Evolutionary conservation across 2,888 invertebrate genomes (phyloP).

Genomic region (Agrilus mali): DNA sequence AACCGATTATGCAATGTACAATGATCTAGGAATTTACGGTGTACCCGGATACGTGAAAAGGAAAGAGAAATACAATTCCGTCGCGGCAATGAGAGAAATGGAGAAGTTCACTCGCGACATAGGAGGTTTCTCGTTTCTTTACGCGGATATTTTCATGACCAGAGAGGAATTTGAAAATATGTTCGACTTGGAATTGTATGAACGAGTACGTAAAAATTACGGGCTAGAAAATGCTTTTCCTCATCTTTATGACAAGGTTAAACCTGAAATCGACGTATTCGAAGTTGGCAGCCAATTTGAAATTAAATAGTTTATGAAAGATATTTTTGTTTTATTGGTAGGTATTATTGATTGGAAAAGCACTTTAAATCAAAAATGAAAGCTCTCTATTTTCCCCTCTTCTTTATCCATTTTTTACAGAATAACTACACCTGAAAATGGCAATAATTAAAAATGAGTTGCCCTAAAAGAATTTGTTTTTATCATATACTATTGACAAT

Average conservation of each 20-base stretch:
- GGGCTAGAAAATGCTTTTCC: slow-evolving; percentile 48
- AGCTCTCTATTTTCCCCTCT: too few relatives aligned
- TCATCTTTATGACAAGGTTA: slow-evolving; percentile 53
- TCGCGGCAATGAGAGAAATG: slow-evolving; percentile 53
- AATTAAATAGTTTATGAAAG: not conserved
- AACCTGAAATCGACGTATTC: slow-evolving; percentile 53
- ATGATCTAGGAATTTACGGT: slow-evolving; percentile 58
- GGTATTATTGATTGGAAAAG: too few relatives aligned
- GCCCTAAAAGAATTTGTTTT: too few relatives aligned
- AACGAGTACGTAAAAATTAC: slow-evolving; percentile 45
- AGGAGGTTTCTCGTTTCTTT: slow-evolving; percentile 55
- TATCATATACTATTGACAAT: too few relatives aligned
- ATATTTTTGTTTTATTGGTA: too few relatives aligned
- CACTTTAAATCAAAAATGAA: too few relatives aligned
- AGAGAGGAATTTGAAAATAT: slow-evolving; percentile 50
- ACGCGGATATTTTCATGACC: slow-evolving; percentile 60
- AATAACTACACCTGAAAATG: too few relatives aligned
- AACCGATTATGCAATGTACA: slow-evolving; percentile 56
- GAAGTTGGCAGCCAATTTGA: slow-evolving; percentile 36
- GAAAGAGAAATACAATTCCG: slow-evolving; percentile 46
- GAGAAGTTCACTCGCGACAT: slow-evolving; percentile 55
- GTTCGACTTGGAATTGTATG: slow-evolving; percentile 54
- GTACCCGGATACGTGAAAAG: slow-evolving; percentile 51
- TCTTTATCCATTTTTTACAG: too few relatives aligned
- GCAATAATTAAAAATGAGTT: too few relatives aligned